Conservation (phyloP, 2,113 vertebrate species). For the Raja brachyura region DNA sequence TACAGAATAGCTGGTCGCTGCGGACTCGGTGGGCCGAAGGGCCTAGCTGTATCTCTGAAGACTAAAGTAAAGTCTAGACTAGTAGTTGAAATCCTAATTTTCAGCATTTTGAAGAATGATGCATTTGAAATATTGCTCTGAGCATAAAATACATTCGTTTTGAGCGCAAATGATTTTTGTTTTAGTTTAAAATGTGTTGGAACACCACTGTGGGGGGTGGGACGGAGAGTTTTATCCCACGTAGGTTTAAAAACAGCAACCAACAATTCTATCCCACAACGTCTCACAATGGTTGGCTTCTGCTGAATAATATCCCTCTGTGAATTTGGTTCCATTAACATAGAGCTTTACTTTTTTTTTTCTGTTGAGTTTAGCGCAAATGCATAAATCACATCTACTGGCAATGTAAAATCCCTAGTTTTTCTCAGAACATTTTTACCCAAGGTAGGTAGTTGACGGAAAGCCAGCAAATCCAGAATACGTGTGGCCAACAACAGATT, state of each 20-base stretch:
- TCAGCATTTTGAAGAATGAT: neutral
- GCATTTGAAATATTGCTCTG: neutral
- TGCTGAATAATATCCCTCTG: neutral
- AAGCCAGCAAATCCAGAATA: neutral
- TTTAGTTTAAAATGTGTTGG: neutral
- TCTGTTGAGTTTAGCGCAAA: neutral
- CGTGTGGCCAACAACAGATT: neutral
- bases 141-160: neutral
- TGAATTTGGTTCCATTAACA: conserved; percentile 3
- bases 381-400: conserved; percentile 1
- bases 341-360: neutral
- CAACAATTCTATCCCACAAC: no score
- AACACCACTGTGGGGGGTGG: neutral
- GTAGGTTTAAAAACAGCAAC: neutral
- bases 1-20: no score
- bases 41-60: no score
- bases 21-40: no score
- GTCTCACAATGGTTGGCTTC: neutral
- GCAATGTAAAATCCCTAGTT: neutral
- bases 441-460: neutral
- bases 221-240: neutral
- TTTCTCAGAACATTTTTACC: neutral
- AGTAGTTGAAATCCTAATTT: neutral
- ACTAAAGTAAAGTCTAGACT: no score
- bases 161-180: neutral